Evolutionary conservation across 2,888 invertebrate species (phyloP).

Genomic region (Ectobius pallidus): DNA sequence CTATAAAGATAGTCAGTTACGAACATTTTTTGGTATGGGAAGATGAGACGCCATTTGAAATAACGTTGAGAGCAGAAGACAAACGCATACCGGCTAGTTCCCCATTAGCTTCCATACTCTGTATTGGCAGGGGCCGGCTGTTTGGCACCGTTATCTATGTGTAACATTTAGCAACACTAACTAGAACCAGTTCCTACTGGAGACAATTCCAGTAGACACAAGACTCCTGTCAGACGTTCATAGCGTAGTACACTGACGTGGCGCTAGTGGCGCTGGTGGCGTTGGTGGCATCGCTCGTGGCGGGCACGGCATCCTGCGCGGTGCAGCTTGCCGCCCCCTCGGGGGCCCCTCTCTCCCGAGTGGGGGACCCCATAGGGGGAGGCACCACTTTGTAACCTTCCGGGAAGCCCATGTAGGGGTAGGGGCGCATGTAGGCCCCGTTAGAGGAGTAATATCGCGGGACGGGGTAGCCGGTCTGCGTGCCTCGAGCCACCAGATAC

Average conservation of each 20-base stretch:
- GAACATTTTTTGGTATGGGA: too few relatives aligned
- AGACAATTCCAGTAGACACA: slow-evolving; percentile 26
- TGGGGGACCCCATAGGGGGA: slow-evolving; percentile 13
- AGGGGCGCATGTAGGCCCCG: not conserved
- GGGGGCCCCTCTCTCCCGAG: slow-evolving; percentile 70
- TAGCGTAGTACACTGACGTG: slow-evolving; percentile 77
- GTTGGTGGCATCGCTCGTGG: not conserved
- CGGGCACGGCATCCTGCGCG: slow-evolving; percentile 50
- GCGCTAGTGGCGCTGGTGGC: slow-evolving; percentile 15
- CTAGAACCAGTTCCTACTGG: too few relatives aligned
- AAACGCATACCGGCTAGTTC: too few relatives aligned
- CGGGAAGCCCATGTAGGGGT: too few relatives aligned
- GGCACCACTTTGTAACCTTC: slow-evolving; percentile 7
- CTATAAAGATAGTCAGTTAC: too few relatives aligned
- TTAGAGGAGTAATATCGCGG: slow-evolving; percentile 26
- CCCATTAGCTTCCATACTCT: too few relatives aligned
- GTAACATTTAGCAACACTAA: not conserved
- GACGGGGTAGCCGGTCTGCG: slow-evolving; percentile 45
- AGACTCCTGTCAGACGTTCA: slow-evolving; percentile 74
- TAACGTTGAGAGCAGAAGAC: too few relatives aligned
- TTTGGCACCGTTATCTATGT: slow-evolving; percentile 15
- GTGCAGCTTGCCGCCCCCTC: slow-evolving; percentile 69
- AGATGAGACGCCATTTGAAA: too few relatives aligned
- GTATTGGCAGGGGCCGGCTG: too few relatives aligned
- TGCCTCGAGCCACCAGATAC: slow-evolving; percentile 48